Evolutionary conservation across 2,888 invertebrate genomes (phyloP).

Genomic region (Platerodrilus igneus): DNA sequence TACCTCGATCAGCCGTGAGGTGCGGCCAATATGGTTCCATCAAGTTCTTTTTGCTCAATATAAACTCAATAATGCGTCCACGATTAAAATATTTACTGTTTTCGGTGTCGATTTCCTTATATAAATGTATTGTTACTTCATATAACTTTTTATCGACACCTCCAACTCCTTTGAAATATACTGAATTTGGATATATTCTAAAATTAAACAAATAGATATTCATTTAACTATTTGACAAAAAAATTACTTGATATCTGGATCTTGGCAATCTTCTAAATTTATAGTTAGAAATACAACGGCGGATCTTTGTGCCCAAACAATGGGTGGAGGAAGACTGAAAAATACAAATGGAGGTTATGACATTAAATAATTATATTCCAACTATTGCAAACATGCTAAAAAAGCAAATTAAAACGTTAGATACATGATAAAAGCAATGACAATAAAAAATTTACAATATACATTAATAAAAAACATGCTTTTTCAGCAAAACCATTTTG

Average conservation of each 20-base stretch:
- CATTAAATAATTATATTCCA: not conserved
- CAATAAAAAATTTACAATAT: no score
- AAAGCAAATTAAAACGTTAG: no score
- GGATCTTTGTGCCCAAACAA: slow-evolving; percentile 91
- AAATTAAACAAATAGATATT: slow-evolving; percentile 17
- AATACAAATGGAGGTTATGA: slow-evolving; percentile 42
- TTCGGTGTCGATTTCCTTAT: slow-evolving; percentile 75
- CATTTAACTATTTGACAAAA: not conserved
- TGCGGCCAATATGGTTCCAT: slow-evolving; percentile 83
- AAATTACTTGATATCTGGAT: slow-evolving; percentile 71
- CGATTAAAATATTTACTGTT: slow-evolving; percentile 68
- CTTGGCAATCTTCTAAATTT: slow-evolving; percentile 84
- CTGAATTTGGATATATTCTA: slow-evolving; percentile 65
- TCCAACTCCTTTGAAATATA: slow-evolving; percentile 82
- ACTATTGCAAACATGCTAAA: no score
- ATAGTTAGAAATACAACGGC: slow-evolving; percentile 81
- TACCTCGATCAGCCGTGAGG: slow-evolving; percentile 78
- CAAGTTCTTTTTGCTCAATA: slow-evolving; percentile 61
- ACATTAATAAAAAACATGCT: no score
- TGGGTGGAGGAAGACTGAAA: slow-evolving; percentile 70
- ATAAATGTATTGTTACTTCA: slow-evolving; percentile 83
- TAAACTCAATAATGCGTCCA: slow-evolving; percentile 70
- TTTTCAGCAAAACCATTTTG: no score
- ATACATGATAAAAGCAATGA: no score
- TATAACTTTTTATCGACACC: slow-evolving; percentile 79